phyloP scores from a whole-genome alignment of 1,140 invertebrate species.

The Steinernema khuongi region DNA sequence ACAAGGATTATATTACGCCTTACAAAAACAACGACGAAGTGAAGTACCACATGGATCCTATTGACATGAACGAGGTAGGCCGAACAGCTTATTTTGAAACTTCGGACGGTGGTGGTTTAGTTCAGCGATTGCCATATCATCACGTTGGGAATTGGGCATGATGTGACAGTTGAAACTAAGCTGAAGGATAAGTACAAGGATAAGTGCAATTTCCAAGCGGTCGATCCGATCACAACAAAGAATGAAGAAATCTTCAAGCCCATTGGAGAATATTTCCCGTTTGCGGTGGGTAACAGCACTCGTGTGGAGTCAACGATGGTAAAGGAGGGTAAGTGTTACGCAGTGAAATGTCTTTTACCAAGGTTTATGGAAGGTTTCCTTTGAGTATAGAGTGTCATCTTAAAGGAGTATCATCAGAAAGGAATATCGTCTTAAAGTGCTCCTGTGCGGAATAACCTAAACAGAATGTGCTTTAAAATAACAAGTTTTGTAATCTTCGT shows the following conservation, averaged over 20 bases:
- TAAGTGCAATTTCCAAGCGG: background rate
- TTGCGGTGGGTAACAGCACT: background rate
- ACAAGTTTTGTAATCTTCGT: no score
- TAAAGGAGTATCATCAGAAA: no score
- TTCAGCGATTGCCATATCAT: background rate
- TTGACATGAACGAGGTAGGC: background rate
- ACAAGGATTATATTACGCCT: background rate
- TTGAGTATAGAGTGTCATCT: no score
- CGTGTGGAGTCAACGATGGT: background rate
- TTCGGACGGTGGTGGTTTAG: background rate
- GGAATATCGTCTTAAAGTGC: no score
- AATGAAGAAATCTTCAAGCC: constrained; percentile 1
- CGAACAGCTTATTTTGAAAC: background rate
- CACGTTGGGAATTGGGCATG: constrained; percentile 5
- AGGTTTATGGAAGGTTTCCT: no score
- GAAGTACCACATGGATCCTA: constrained; percentile 2
- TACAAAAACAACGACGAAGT: background rate
- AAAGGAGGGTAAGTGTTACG: background rate
- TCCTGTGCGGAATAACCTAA: no score
- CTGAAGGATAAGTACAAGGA: background rate
- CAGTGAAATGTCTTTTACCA: no score
- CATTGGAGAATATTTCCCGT: constrained; percentile 1
- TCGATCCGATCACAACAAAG: background rate
- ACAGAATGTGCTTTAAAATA: no score
- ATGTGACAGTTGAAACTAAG: background rate